Evolutionary conservation across 2,113 vertebrate species (phyloP).

Genomic region (Raja brachyura): DNA sequence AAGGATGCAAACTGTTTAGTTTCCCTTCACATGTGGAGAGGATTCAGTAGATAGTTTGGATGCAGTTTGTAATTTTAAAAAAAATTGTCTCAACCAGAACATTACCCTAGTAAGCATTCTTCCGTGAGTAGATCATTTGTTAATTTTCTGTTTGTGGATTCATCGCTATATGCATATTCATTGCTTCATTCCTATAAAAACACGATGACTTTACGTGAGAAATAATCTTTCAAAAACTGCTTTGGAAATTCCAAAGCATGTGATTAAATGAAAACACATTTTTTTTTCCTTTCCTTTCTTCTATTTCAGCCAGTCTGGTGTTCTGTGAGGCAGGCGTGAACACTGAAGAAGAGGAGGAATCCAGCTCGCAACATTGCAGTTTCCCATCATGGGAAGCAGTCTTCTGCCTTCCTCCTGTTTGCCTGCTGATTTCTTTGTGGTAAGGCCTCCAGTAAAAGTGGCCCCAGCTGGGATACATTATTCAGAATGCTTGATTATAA

Average conservation of each 20-base stretch:
- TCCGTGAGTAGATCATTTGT: background rate
- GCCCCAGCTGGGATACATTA: slow-evolving; percentile 36
- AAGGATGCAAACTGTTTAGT: background rate
- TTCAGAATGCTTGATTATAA: slow-evolving; percentile 32
- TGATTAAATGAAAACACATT: background rate
- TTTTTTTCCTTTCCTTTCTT: background rate
- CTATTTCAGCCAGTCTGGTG: background rate
- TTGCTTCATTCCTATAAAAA: background rate
- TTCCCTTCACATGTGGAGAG: background rate
- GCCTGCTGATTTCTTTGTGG: background rate
- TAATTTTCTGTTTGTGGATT: background rate
- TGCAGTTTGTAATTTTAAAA: background rate
- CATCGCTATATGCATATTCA: background rate
- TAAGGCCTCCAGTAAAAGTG: slow-evolving; percentile 2
- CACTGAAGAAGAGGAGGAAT: background rate
- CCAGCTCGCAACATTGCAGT: background rate
- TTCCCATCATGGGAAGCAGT: background rate
- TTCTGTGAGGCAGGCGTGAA: background rate
- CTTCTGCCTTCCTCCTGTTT: slow-evolving; percentile 25
- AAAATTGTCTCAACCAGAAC: background rate
- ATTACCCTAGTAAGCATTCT: background rate
- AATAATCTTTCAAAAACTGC: background rate
- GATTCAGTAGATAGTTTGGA: too few relatives aligned
- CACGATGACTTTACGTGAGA: background rate
- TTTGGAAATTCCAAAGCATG: background rate